phyloP scores from a whole-genome alignment of 2,113 vertebrate species.

The Lophura nycthemera region DNA sequence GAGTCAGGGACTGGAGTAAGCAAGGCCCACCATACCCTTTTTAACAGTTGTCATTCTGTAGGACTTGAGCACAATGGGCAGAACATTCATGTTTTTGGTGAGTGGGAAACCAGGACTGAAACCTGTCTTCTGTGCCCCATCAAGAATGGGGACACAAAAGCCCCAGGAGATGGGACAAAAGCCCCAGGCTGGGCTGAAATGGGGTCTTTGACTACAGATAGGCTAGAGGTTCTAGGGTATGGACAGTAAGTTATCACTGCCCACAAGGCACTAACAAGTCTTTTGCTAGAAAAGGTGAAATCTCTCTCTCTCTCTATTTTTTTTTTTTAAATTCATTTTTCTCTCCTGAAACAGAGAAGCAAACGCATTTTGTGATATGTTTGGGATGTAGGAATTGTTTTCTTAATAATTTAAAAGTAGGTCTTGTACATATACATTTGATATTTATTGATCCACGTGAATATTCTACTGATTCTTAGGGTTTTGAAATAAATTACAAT shows the following conservation, averaged over 20 bases:
- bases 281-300: background rate
- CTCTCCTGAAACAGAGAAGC: background rate
- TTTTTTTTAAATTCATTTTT: background rate
- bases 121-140: background rate
- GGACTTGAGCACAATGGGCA: background rate
- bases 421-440: background rate
- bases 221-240: background rate
- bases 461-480: background rate
- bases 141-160: background rate
- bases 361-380: background rate
- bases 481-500: conserved; percentile 17
- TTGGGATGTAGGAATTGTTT: background rate
- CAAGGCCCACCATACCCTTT: too few relatives aligned
- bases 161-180: accelerated
- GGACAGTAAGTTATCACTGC: background rate
- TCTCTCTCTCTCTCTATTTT: too few relatives aligned
- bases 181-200: background rate
- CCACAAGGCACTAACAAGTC: background rate
- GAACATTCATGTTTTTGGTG: background rate
- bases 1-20: accelerated
- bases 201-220: background rate
- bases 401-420: background rate
- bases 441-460: background rate
- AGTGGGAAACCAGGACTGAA: accelerated
- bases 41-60: background rate